Conservation (phyloP, 1,140 invertebrate genomes). For the Drusus annulatus region DNA sequence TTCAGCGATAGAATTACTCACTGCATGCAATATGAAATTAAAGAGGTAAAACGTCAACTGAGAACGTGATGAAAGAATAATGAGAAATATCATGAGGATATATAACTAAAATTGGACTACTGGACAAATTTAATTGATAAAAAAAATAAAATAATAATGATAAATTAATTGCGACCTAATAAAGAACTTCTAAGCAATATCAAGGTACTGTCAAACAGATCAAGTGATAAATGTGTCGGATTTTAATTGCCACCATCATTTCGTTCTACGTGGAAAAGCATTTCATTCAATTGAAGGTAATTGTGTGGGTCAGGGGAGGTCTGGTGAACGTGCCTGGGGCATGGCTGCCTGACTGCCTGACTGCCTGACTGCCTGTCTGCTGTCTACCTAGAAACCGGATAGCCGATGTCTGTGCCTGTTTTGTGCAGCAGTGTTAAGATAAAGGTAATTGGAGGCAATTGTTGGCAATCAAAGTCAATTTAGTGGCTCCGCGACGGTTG, state of each 20-base stretch:
- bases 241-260: constrained; percentile 29
- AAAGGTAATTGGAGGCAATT: constrained; percentile 59
- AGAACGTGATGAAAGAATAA: too few species aligned
- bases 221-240: constrained; percentile 2
- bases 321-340: background rate
- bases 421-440: constrained; percentile 46
- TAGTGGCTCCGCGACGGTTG: constrained; percentile 42
- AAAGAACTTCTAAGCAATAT: background rate
- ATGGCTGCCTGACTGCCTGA: background rate
- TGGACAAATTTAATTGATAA: too few species aligned
- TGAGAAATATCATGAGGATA: too few species aligned
- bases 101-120: too few species aligned
- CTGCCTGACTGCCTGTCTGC: background rate
- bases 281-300: constrained; percentile 49
- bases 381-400: constrained; percentile 25
- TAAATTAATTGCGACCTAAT: too few species aligned
- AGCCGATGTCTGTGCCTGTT: background rate
- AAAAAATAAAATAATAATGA: too few species aligned
- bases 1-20: too few species aligned
- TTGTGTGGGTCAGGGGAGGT: constrained; percentile 43
- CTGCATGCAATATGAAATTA: too few species aligned
- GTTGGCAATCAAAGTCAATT: constrained; percentile 57
- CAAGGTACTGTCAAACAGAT: background rate
- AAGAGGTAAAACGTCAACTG: too few species aligned
- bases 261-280: constrained; percentile 14